Conservation (phyloP, 1,140 invertebrate genomes). For the Drosophila triauraria region DNA sequence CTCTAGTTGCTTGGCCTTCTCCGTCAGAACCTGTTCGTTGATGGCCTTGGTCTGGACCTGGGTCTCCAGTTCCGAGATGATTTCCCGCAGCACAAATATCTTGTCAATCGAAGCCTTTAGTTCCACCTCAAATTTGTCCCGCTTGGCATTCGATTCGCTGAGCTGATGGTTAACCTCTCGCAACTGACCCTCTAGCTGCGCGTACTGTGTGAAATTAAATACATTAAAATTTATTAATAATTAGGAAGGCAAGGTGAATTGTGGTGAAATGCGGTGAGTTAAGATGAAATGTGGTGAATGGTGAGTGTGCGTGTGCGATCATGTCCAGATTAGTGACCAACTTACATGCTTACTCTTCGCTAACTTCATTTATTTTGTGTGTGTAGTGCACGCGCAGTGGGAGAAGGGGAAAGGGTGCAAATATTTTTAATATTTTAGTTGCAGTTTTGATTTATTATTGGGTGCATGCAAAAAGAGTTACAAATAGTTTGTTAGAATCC, state of each 20-base stretch:
- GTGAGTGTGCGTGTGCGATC: conserved; percentile 20
- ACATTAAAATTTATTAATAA: background rate
- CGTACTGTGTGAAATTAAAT: conserved; percentile 86
- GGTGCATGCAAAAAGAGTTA: conserved; percentile 70
- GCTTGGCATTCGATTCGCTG: conserved; percentile 87
- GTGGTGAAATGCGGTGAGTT: background rate
- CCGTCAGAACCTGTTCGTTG: conserved; percentile 77
- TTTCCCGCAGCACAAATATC: conserved; percentile 89
- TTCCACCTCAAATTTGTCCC: conserved; percentile 88
- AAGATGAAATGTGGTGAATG: background rate
- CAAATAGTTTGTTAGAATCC: conserved; percentile 12
- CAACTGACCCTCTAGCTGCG: conserved; percentile 89
- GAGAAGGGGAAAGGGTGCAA: conserved; percentile 24
- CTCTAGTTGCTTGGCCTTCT: conserved; percentile 84
- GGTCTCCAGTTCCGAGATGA: conserved; percentile 90
- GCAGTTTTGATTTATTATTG: conserved; percentile 44
- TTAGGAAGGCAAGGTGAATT: background rate
- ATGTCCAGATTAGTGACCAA: conserved; percentile 43
- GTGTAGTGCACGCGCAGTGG: conserved; percentile 46
- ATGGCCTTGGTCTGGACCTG: conserved; percentile 88
- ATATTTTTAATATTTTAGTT: conserved; percentile 41
- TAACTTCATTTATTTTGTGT: conserved; percentile 56
- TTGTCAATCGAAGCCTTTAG: conserved; percentile 90
- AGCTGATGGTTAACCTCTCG: conserved; percentile 88
- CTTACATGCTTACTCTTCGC: conserved; percentile 71